phyloP scores from a whole-genome alignment of 2,113 vertebrate genomes.

The Larimichthys crocea region DNA sequence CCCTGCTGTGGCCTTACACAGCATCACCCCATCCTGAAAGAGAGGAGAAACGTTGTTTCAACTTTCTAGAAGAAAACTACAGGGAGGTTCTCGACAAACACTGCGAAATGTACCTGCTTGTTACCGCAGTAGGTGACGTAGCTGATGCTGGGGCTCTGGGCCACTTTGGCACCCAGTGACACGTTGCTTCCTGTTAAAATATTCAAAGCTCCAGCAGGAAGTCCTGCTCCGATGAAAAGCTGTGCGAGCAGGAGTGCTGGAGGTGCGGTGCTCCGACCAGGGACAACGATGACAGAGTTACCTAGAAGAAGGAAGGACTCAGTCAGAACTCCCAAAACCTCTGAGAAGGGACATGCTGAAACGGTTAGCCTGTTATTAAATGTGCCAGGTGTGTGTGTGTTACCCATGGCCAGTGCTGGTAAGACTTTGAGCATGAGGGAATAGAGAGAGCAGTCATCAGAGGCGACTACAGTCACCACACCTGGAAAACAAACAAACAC shows the following conservation, averaged over 20 bases:
- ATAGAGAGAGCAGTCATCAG: slow-evolving; percentile 79
- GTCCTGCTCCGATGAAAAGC: slow-evolving; percentile 75
- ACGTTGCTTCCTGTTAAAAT: slow-evolving; percentile 77
- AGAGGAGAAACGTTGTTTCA: not conserved
- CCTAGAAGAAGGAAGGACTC: slow-evolving; percentile 62
- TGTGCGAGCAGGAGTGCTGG: slow-evolving; percentile 81
- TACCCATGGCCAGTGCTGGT: slow-evolving; percentile 84
- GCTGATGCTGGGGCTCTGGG: slow-evolving; percentile 63
- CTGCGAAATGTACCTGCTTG: slow-evolving; percentile 69
- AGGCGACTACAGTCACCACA: slow-evolving; percentile 78
- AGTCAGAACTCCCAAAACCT: not conserved
- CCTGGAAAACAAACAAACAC: slow-evolving; percentile 61
- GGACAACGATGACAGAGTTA: slow-evolving; percentile 81
- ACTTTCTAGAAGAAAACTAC: not conserved
- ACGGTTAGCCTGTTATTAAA: too few relatives aligned
- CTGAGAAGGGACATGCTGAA: not conserved
- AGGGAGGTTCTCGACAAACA: not conserved
- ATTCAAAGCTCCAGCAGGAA: slow-evolving; percentile 82
- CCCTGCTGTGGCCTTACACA: slow-evolving; percentile 69
- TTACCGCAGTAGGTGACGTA: slow-evolving; percentile 79
- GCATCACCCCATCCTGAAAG: slow-evolving; percentile 63
- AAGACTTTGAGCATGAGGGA: slow-evolving; percentile 80
- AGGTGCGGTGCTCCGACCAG: slow-evolving; percentile 63
- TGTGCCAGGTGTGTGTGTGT: slow-evolving; percentile 23
- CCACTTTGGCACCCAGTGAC: slow-evolving; percentile 69